A percentile compares a stretch with the other conserved stretches of the same genome.
These are phyloP conservation scores for Erebia ligea DNA, from an alignment of 2,888 invertebrate genomes.

Conservation along the genomic window DNA sequence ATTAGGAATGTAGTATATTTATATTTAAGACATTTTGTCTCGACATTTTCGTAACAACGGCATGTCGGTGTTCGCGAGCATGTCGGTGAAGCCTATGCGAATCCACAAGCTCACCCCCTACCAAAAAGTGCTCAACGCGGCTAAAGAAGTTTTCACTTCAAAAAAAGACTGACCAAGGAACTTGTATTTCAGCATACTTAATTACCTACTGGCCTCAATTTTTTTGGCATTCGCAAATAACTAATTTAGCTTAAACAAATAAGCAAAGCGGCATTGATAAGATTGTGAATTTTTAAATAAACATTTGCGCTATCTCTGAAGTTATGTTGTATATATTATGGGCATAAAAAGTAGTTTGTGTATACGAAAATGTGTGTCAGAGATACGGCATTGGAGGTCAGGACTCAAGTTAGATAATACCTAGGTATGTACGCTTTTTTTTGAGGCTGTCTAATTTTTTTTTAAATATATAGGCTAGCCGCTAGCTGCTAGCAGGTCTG, in stretches of 20 bases:
- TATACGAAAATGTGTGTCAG: conserved; percentile 12
- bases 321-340: not conserved
- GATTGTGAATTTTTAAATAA: conserved; percentile 18
- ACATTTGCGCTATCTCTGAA: not conserved
- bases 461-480: too few relatives aligned
- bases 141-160: too few relatives aligned
- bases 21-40: too few relatives aligned
- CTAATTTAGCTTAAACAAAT: conserved; percentile 15
- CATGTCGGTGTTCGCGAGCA: too few relatives aligned
- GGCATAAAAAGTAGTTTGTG: conserved; percentile 7
- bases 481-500: too few relatives aligned
- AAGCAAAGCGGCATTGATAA: conserved; percentile 13
- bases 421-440: conserved; percentile 11
- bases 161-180: too few relatives aligned
- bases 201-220: not conserved
- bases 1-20: too few relatives aligned
- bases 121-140: too few relatives aligned
- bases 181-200: not conserved
- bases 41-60: too few relatives aligned
- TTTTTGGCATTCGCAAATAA: conserved; percentile 19
- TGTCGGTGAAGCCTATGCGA: too few relatives aligned
- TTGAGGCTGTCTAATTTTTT: not conserved
- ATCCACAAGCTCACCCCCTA: too few relatives aligned
- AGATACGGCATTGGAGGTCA: conserved; percentile 13
- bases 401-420: conserved; percentile 12